Percentiles rank a stretch among this genome's conserved stretches.
Evolutionary conservation across 1,140 invertebrate genomes (phyloP).

Genomic region (Drosophila fuyamai): DNA sequence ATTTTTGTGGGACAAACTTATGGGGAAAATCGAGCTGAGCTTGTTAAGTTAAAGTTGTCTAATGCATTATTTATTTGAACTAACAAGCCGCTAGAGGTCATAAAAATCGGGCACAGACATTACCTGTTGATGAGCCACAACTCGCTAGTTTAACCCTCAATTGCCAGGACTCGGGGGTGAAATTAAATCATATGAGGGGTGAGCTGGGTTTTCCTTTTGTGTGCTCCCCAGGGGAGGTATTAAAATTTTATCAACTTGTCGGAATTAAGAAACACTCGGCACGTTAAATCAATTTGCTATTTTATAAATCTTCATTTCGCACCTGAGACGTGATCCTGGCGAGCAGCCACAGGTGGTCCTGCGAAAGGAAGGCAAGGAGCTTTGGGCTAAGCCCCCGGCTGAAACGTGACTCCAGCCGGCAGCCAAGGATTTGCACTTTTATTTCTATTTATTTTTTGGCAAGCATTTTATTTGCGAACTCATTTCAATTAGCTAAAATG

Average conservation of each 20-base stretch:
- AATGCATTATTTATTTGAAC: conserved; percentile 72
- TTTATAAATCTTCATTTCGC: conserved; percentile 82
- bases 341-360: conserved; percentile 68
- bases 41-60: conserved; percentile 26
- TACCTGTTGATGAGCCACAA: conserved; percentile 73
- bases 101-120: conserved; percentile 69
- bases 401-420: conserved; percentile 58
- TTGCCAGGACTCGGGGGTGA: conserved; percentile 66
- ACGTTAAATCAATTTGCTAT: conserved; percentile 79
- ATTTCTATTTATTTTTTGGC: conserved; percentile 58
- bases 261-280: conserved; percentile 70
- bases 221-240: conserved; percentile 54
- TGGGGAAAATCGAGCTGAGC: conserved; percentile 7
- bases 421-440: conserved; percentile 62
- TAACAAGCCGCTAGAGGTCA: conserved; percentile 79
- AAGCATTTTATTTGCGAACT: conserved; percentile 48
- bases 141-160: conserved; percentile 76
- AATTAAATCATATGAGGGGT: conserved; percentile 52
- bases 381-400: conserved; percentile 41
- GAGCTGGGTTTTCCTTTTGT: not conserved
- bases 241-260: conserved; percentile 72
- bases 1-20: conserved; percentile 5
- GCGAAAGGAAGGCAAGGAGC: conserved; percentile 14
- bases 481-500: conserved; percentile 80
- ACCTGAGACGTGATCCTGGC: conserved; percentile 69